phyloP scores from a whole-genome alignment of 2,888 invertebrate genomes.

The Pristionchus exspectatus region DNA sequence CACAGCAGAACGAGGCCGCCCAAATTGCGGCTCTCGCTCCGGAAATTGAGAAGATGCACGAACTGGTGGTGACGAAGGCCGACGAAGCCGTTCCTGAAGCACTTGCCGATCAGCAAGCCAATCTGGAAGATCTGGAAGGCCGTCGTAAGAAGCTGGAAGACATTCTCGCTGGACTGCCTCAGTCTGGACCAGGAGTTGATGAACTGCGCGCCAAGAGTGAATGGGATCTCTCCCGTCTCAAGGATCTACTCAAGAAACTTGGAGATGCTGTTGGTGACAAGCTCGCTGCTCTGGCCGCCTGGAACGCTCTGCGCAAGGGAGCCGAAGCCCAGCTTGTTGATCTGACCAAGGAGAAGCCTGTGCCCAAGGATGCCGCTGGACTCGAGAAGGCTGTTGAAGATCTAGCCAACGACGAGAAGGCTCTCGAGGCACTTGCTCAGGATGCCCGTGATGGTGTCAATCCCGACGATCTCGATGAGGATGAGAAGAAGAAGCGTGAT shows the following conservation, averaged over 20 bases:
- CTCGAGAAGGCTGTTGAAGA: slow-evolving; percentile 55
- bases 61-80: slow-evolving; percentile 52
- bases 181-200: slow-evolving; percentile 58
- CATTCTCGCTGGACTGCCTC: slow-evolving; percentile 57
- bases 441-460: slow-evolving; percentile 56
- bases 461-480: slow-evolving; percentile 61
- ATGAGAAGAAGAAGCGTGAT: slow-evolving; percentile 61
- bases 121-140: slow-evolving; percentile 63
- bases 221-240: slow-evolving; percentile 66
- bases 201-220: slow-evolving; percentile 64
- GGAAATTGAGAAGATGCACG: slow-evolving; percentile 60
- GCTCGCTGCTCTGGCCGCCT: slow-evolving; percentile 66
- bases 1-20: slow-evolving; percentile 59
- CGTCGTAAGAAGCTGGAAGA: slow-evolving; percentile 63
- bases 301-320: slow-evolving; percentile 65
- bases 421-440: slow-evolving; percentile 4
- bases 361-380: slow-evolving; percentile 36
- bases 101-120: slow-evolving; percentile 63
- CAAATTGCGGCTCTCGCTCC: slow-evolving; percentile 62
- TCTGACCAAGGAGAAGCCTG: slow-evolving; percentile 51
- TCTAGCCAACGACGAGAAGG: slow-evolving; percentile 50
- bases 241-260: slow-evolving; percentile 63
- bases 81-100: slow-evolving; percentile 63
- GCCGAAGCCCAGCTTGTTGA: slow-evolving; percentile 62
- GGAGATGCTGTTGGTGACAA: slow-evolving; percentile 66